Percentiles rank a stretch among this genome's conserved stretches.
These are phyloP conservation scores for Pseudotriccus pelzelni DNA, from an alignment of 2,797 vertebrate genomes.

Conservation along the genomic window DNA sequence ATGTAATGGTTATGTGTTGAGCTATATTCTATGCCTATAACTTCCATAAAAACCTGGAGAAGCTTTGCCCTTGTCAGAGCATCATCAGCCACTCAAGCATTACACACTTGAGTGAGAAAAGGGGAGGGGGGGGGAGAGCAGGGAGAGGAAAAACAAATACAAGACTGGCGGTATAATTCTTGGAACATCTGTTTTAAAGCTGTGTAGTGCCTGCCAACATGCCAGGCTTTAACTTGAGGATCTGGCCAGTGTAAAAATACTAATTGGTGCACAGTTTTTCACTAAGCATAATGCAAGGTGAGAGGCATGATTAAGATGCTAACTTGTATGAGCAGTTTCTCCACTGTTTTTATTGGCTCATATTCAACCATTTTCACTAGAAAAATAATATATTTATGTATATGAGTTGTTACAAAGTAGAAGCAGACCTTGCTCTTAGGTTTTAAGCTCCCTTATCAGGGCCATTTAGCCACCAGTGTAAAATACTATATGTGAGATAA, in stretches of 20 bases:
- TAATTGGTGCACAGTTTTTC: not conserved
- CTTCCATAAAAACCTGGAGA: not conserved
- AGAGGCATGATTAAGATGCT: not conserved
- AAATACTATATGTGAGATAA: not conserved
- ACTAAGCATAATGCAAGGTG: not conserved
- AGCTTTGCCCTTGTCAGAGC: not conserved
- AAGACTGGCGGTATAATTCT: not conserved
- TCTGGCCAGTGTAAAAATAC: not conserved
- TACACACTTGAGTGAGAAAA: not conserved
- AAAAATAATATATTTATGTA: not conserved
- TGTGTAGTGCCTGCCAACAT: fast-evolving
- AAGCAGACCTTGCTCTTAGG: fast-evolving
- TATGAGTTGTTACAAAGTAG: not conserved
- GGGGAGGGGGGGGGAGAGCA: not conserved
- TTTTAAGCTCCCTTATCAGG: not conserved
- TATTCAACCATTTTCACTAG: not conserved
- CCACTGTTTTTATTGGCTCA: not conserved
- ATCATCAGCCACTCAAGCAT: not conserved
- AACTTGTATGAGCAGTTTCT: not conserved
- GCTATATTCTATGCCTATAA: not conserved
- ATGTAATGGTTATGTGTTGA: not conserved
- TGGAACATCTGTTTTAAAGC: slow-evolving; percentile 1
- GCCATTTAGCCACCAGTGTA: not conserved
- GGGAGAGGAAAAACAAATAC: not conserved
- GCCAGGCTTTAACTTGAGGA: not conserved